Base-by-base conservation (phyloP, 2,113 vertebrate species). In the Andinoacara biseriatus region DNA sequence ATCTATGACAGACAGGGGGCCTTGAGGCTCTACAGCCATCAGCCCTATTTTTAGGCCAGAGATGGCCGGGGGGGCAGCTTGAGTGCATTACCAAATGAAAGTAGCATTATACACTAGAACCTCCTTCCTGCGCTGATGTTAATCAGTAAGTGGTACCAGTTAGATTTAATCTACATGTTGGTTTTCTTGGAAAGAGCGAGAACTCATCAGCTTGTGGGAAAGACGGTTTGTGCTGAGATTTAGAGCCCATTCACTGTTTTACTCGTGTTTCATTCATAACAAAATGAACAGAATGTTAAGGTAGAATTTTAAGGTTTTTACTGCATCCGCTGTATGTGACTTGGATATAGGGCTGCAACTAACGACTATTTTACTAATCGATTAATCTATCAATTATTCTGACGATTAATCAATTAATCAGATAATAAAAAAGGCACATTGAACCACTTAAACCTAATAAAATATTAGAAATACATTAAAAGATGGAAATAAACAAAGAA, bases 21-120 rank as follows among this genome's bases (percentile, higher is more conserved):
- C 26, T 80, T 9, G 29, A 33, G 78, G 31, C 80, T 81, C 78
- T 69, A 62, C 63, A 62, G 83, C 77, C 58, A 5, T n/a, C 60
- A 56, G n/a, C 22, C 56, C 91, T 95, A 95, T 94, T 93, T 95
- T 92, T 95, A 94, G 93, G 85, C 17, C 15, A 13, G 40, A 14
- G 31, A 43, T 61, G 17, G 81, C 67, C 29, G 17, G 60, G 57
- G 58, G 10, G 33, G 17, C 9, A 38, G 58, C 56, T 57, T 81
- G 17, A 62, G 4, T 57, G 74, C 40, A 75, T 86, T 77, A 79
- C 77, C 29, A 67, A 56, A 35, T 76, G 58, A 91, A 69, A 67
- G 14, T 35, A 78, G 54, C n/a, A 22, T 77, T 86, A 74, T 31
- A 67, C 57, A 74, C 20, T 49, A 11, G 9, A 69, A 69, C 43